Base-by-base conservation (phyloP, 2,888 invertebrate genomes). In the Amitus sp. region DNA sequence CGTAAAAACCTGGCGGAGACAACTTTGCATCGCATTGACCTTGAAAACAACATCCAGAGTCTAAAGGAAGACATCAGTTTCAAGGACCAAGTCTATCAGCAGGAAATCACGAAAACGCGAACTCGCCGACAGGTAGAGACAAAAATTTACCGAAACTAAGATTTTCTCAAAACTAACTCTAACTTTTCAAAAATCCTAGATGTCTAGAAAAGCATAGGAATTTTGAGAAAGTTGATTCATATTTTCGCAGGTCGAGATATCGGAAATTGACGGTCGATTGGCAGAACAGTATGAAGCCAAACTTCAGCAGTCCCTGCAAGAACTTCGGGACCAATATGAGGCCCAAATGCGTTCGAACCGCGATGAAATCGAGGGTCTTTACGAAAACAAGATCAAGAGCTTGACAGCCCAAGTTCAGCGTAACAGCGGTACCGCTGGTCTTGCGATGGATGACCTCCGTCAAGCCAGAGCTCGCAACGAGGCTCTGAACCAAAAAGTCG, bases 251-350 rank as follows among this genome's bases (percentile, higher is more conserved):
- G 92, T 94, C 17, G 96, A 97, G 80, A 94, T 98, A 76, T 94
- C 94, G 43, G 97, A 98, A 83, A 92, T 96, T 72, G 97, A 98
- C 81, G 95, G 95, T 1, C 91, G 95, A 17, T 86, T 98, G 33
- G 89, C 94, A n/a, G 92, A 94, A 73, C 94, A 97, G 72, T 98
- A 98, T 76, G 97, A 98, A 82, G 92, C 91, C 4, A 94, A 94
- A 79, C 84, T 99, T 57, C 93, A 95, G 73, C 93, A 96, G 72
- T 94, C 95, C 7, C 85, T 99, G 52, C 92, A 94, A 73, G 95
- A 95, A 73, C 86, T 98, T 70, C 89, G 98, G 18, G 95, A 94
- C 51, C 95, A 98, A 74, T 96, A 97, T 77, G 98, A 98, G 77
- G 87, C 86, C 13, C 95, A 96, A 78, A 90, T 97, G 86, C 89